A percentile compares a stretch with the other conserved stretches of the same genome.
Evolutionary conservation across 2,888 invertebrate species (phyloP).

Genomic region (Megaustenia siamemsis): DNA sequence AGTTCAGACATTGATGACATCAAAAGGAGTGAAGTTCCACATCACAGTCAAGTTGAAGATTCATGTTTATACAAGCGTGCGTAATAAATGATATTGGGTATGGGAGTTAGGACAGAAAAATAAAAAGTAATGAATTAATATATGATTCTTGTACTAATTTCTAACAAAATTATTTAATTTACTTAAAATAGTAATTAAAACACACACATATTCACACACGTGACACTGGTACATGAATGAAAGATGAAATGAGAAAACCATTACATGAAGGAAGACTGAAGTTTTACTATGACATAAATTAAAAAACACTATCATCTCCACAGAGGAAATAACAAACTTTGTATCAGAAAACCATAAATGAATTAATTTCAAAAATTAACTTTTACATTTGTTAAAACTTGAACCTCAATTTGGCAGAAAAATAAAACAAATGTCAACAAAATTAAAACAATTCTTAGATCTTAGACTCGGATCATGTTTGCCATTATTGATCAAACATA

Average conservation of each 20-base stretch:
- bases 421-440: no score
- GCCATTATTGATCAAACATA: no score
- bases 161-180: background rate
- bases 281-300: no score
- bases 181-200: background rate
- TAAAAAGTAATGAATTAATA: slow-evolving; percentile 20
- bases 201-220: no score
- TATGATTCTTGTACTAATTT: background rate
- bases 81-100: slow-evolving; percentile 6
- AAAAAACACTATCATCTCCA: no score
- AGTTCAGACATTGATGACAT: background rate
- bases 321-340: no score
- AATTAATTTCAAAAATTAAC: no score
- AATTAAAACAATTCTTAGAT: no score
- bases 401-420: no score
- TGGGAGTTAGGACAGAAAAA: background rate
- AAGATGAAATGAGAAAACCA: background rate
- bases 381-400: no score
- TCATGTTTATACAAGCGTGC: background rate
- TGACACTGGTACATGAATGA: background rate
- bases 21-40: background rate
- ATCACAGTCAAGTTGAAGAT: slow-evolving; percentile 6
- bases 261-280: background rate
- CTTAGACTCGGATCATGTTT: no score
- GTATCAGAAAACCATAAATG: no score